Evolutionary conservation across 2,888 invertebrate genomes (phyloP).

Genomic region (Scaptomyza parva): DNA sequence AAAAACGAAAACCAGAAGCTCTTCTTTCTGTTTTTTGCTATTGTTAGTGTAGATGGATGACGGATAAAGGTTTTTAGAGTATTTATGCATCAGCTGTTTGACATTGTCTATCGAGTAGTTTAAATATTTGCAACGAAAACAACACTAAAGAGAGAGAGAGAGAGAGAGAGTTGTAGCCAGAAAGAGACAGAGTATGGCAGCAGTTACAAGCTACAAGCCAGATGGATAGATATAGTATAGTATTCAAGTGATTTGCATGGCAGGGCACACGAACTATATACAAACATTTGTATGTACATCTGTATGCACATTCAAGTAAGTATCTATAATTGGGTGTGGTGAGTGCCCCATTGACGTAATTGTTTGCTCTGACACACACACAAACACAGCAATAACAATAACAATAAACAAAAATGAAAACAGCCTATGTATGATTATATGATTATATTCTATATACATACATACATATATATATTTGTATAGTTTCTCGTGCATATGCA

Average conservation of each 20-base stretch:
- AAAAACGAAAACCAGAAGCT: slow-evolving; percentile 38
- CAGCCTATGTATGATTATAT: slow-evolving; percentile 47
- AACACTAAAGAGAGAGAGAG: background rate
- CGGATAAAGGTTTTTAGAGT: background rate
- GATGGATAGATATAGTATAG: slow-evolving; percentile 18
- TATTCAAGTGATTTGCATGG: slow-evolving; percentile 44
- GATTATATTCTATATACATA: slow-evolving; percentile 19
- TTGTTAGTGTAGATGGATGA: slow-evolving; percentile 5
- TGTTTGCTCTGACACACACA: slow-evolving; percentile 56
- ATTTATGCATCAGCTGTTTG: slow-evolving; percentile 57
- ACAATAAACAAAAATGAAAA: too few relatives aligned
- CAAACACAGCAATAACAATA: slow-evolving; percentile 2
- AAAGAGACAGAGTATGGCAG: background rate
- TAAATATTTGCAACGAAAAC: slow-evolving; percentile 54
- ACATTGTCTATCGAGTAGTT: slow-evolving; percentile 32
- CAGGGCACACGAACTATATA: background rate
- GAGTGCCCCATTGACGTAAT: slow-evolving; percentile 64
- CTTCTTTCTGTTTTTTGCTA: slow-evolving; percentile 17
- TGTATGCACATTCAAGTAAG: slow-evolving; percentile 34
- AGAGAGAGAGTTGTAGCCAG: background rate
- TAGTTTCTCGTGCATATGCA: slow-evolving; percentile 4
- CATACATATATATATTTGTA: slow-evolving; percentile 23
- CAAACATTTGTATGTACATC: background rate
- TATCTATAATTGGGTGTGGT: slow-evolving; percentile 55
- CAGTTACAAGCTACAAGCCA: too few relatives aligned